Evolutionary conservation across 2,113 vertebrate species (phyloP).

Genomic region (Oenanthe melanoleuca): DNA sequence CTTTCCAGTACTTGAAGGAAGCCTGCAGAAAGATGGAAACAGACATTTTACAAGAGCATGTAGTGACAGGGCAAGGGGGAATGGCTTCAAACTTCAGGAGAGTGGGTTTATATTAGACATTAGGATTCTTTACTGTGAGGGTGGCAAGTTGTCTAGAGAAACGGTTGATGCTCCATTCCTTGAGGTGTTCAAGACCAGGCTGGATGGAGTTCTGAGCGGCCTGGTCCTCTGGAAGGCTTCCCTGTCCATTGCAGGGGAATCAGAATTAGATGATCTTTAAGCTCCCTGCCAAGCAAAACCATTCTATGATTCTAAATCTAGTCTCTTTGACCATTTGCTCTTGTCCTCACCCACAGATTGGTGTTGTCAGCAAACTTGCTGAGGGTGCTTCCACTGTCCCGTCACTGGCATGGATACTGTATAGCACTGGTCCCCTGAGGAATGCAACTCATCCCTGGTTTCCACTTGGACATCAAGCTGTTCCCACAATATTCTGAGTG

Average conservation of each 20-base stretch:
- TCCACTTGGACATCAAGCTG: background rate
- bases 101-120: background rate
- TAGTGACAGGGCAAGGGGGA: background rate
- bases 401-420: background rate
- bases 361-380: background rate
- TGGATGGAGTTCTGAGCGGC: background rate
- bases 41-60: background rate
- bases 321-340: background rate
- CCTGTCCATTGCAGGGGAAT: fast-evolving
- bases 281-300: background rate
- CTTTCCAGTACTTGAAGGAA: background rate
- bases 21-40: background rate
- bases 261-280: background rate
- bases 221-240: background rate
- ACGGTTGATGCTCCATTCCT: fast-evolving
- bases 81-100: background rate
- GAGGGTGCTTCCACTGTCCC: background rate
- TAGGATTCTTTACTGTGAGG: background rate
- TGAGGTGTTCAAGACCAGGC: background rate
- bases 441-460: fast-evolving
- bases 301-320: background rate
- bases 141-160: background rate
- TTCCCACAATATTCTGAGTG: background rate
- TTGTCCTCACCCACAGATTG: background rate
- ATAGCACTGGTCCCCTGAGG: background rate